Percentiles rank a stretch among this genome's conserved stretches.
phyloP scores from a whole-genome alignment of 1,140 invertebrate genomes.

The Rhopalosiphum maidis region DNA sequence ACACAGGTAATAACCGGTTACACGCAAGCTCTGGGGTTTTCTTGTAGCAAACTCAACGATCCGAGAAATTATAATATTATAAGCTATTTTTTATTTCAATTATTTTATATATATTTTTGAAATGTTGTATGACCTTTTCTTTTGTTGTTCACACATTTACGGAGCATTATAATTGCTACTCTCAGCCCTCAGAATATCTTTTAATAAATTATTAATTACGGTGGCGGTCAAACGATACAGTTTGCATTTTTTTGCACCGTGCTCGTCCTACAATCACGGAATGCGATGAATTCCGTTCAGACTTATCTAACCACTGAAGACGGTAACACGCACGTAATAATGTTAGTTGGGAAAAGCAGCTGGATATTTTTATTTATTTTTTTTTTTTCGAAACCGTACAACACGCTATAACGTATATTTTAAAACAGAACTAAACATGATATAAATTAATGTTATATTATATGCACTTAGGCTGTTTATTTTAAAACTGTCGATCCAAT shows the following conservation, averaged over 20 bases:
- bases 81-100: background rate
- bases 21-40: background rate
- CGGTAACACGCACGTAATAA: background rate
- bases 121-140: background rate
- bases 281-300: background rate
- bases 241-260: background rate
- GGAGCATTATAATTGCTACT: background rate
- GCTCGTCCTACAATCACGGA: background rate
- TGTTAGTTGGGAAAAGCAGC: background rate
- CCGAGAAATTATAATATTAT: background rate
- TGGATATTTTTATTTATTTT: background rate
- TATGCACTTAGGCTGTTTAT: background rate
- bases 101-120: background rate
- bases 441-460: background rate
- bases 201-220: background rate
- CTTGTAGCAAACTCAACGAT: background rate
- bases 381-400: background rate
- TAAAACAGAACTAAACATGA: no score
- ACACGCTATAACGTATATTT: background rate
- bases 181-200: background rate
- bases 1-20: conserved; percentile 10
- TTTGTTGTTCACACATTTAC: background rate
- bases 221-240: background rate
- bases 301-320: background rate
- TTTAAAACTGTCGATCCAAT: background rate